These are phyloP conservation scores for Fulmarus glacialis DNA, from an alignment of 2,113 vertebrate genomes.

Conservation along the genomic window DNA sequence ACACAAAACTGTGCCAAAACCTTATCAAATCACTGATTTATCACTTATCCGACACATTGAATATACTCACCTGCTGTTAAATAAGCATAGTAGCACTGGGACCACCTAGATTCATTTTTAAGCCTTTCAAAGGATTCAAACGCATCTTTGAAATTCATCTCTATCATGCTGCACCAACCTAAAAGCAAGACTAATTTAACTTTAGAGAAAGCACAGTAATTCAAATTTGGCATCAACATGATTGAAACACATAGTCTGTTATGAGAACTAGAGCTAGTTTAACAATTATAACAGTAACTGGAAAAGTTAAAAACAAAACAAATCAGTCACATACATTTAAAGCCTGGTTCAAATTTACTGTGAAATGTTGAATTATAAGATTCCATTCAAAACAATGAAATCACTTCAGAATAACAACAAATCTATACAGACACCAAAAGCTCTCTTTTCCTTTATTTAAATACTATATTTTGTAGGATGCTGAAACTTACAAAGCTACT, in stretches of 20 bases:
- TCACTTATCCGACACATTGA: neutral
- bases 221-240: neutral
- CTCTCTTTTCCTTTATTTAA: neutral
- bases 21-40: neutral
- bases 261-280: neutral
- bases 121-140: conserved; percentile 92
- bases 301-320: neutral
- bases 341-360: neutral
- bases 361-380: neutral
- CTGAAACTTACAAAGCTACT: neutral
- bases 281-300: neutral
- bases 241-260: neutral
- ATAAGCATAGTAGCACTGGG: conserved; percentile 98
- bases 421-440: neutral
- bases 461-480: neutral
- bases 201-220: neutral
- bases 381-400: neutral
- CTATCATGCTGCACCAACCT: conserved; percentile 99
- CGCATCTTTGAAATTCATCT: conserved; percentile 95
- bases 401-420: neutral
- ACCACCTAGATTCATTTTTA: conserved; percentile 97
- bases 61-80: conserved; percentile 88
- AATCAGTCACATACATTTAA: neutral
- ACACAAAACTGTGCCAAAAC: neutral
- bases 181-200: neutral